Conservation (phyloP, 2,797 vertebrate species). For the Manis crassicaudata region DNA sequence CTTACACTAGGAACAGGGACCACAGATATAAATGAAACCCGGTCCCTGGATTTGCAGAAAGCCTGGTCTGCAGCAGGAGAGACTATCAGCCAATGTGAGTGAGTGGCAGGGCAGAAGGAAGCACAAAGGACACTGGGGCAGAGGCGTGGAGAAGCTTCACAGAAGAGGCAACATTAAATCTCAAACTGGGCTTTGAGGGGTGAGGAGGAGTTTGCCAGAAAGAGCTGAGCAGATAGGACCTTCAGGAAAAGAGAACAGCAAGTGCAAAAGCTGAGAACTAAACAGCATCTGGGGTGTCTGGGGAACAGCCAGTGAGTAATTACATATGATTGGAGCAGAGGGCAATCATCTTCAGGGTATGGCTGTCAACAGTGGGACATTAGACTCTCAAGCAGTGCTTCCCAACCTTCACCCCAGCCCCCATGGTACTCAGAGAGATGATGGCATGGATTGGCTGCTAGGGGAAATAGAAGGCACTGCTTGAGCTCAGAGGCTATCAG, state of each 20-base stretch:
- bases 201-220: neutral
- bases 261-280: neutral
- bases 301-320: neutral
- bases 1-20: neutral
- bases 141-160: neutral
- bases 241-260: neutral
- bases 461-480: neutral
- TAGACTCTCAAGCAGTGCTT: neutral
- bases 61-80: neutral
- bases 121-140: neutral
- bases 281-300: neutral
- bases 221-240: neutral
- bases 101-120: neutral
- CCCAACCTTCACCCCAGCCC: neutral
- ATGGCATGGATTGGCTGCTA: neutral
- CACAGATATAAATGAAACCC: neutral
- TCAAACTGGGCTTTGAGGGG: neutral
- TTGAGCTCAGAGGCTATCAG: neutral
- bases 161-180: neutral
- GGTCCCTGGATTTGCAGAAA: neutral
- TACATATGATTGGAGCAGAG: neutral
- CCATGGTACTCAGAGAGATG: accelerated
- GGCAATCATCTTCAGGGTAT: too few species aligned
- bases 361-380: too few species aligned
- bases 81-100: neutral